phyloP scores from a whole-genome alignment of 2,113 vertebrate species.

The Alexandromys fortis region DNA sequence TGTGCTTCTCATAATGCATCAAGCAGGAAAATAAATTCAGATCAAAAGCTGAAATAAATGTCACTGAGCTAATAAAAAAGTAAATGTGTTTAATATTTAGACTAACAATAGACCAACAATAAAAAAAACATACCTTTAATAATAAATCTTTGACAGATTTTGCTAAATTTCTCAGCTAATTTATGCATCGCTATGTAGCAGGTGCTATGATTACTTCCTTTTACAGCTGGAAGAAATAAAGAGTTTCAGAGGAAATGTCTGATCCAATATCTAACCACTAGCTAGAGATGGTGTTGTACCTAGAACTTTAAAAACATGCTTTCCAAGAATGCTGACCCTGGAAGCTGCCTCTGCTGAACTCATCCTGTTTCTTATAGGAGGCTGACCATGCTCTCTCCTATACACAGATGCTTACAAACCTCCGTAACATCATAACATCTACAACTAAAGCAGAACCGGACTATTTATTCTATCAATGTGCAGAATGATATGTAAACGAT shows the following conservation, averaged over 20 bases:
- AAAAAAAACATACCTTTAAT: not conserved
- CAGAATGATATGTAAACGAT: not conserved
- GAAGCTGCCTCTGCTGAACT: not conserved
- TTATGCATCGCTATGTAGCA: not conserved
- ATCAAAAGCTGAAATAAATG: constrained; percentile 71
- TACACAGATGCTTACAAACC: not conserved
- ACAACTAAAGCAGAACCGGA: not conserved
- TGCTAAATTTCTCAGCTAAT: not conserved
- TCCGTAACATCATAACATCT: not conserved
- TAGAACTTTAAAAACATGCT: not conserved
- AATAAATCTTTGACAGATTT: not conserved
- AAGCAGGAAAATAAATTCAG: constrained; percentile 62
- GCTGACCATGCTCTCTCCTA: not conserved
- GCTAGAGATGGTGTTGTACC: not conserved
- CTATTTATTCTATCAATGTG: not conserved
- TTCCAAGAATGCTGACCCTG: no score
- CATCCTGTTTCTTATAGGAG: not conserved
- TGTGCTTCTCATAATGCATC: constrained; percentile 57
- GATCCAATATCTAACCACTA: not conserved
- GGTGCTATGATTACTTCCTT: not conserved
- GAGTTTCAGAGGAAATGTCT: not conserved
- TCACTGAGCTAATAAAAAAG: constrained; percentile 66
- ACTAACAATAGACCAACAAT: not conserved
- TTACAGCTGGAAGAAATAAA: constrained; percentile 1
- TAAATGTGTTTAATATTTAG: constrained; percentile 66